Conservation (phyloP, 2,888 invertebrate genomes). For the Odontomyia ornata region DNA sequence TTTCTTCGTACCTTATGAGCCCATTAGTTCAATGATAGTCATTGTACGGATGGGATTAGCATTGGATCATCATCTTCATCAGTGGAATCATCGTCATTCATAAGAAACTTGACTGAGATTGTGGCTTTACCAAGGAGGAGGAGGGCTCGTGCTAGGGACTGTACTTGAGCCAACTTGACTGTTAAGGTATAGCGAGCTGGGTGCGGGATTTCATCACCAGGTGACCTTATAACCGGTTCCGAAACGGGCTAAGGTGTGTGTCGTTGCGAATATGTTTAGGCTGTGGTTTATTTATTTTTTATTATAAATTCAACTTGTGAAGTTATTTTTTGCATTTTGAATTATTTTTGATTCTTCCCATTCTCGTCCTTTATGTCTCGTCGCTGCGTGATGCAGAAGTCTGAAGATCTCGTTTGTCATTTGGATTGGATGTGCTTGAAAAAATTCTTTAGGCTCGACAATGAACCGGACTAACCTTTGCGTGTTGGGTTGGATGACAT, state of each 20-base stretch:
- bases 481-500: no score
- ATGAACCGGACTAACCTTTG: no score
- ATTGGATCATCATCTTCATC: background rate
- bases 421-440: no score
- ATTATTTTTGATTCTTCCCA: no score
- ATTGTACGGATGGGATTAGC: background rate
- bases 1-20: background rate
- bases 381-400: no score
- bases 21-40: background rate
- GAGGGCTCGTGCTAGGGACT: background rate
- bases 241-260: background rate
- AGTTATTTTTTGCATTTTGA: no score
- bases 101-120: conserved; percentile 1
- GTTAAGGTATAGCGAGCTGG: background rate
- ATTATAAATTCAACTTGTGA: no score
- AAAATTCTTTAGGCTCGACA: no score
- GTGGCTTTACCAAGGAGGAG: background rate
- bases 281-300: background rate
- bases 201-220: background rate
- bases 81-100: background rate
- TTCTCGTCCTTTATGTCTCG: no score
- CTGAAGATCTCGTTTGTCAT: no score
- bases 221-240: conserved; percentile 15
- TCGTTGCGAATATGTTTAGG: background rate
- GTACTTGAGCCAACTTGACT: background rate